Evolutionary conservation across 1,140 invertebrate species (phyloP).

Genomic region (Scaptomyza hsui): DNA sequence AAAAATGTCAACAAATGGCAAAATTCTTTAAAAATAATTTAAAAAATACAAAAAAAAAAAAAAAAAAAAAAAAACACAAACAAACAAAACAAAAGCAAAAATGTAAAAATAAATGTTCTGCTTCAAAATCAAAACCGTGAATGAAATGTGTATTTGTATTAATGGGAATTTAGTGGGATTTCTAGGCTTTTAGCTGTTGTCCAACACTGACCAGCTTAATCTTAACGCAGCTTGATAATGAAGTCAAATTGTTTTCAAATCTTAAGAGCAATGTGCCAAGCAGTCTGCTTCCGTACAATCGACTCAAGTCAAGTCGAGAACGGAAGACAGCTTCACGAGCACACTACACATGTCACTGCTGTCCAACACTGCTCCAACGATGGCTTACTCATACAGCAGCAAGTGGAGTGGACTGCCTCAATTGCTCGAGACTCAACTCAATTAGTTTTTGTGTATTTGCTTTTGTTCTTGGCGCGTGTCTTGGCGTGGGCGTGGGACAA

Average conservation of each 20-base stretch:
- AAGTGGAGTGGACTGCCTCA: conserved; percentile 11
- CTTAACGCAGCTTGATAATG: too few species aligned
- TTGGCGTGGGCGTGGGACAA: conserved; percentile 72
- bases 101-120: conserved; percentile 60
- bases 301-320: background rate
- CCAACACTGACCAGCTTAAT: too few species aligned
- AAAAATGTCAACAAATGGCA: conserved; percentile 35
- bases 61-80: conserved; percentile 17
- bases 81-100: conserved; percentile 50
- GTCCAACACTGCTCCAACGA: conserved; percentile 14
- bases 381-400: conserved; percentile 28
- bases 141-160: conserved; percentile 22
- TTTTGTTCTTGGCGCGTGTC: conserved; percentile 73
- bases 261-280: background rate
- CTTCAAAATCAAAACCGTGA: conserved; percentile 50
- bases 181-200: too few species aligned
- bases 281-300: conserved; percentile 6
- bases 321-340: conserved; percentile 1
- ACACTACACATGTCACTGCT: background rate
- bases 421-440: conserved; percentile 12
- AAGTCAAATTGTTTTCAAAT: too few species aligned
- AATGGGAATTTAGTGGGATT: background rate
- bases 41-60: conserved; percentile 27
- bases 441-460: conserved; percentile 4
- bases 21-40: conserved; percentile 37